Evolutionary conservation across 2,113 vertebrate genomes (phyloP).

Genomic region (Periophthalmus modestus): DNA sequence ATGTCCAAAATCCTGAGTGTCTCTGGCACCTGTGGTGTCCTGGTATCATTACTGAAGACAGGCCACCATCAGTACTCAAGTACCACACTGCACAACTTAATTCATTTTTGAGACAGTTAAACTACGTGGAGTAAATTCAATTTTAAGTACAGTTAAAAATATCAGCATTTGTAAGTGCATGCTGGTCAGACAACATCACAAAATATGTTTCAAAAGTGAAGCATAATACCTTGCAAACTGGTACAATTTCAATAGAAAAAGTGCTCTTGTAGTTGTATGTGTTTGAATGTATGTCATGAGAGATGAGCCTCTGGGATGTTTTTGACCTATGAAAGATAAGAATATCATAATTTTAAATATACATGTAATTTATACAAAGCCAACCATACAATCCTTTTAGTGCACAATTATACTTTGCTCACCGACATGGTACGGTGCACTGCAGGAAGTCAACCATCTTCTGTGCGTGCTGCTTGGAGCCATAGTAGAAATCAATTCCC

Average conservation of each 20-base stretch:
- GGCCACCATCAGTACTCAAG: background rate
- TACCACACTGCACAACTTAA: background rate
- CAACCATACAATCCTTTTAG: background rate
- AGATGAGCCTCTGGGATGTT: slow-evolving; percentile 92
- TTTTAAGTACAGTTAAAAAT: background rate
- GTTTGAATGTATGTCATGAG: slow-evolving; percentile 94
- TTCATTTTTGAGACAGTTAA: background rate
- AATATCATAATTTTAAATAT: too few relatives aligned
- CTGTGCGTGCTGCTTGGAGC: slow-evolving; percentile 92
- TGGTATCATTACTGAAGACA: too few relatives aligned
- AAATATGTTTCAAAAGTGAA: background rate
- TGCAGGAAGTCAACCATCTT: slow-evolving; percentile 98
- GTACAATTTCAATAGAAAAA: slow-evolving; percentile 95
- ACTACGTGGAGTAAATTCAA: background rate
- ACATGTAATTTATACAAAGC: background rate
- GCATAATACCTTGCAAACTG: slow-evolving; percentile 90
- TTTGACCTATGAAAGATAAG: slow-evolving; percentile 82
- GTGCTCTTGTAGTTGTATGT: slow-evolving; percentile 98
- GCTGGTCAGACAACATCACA: background rate
- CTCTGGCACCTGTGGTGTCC: too few relatives aligned
- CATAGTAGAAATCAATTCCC: slow-evolving; percentile 96
- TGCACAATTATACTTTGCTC: slow-evolving; percentile 23
- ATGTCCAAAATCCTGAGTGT: background rate
- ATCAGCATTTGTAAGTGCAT: background rate
- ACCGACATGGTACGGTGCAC: slow-evolving; percentile 93